Base-by-base conservation (phyloP, 2,113 vertebrate genomes). In the Oriolus oriolus region DNA sequence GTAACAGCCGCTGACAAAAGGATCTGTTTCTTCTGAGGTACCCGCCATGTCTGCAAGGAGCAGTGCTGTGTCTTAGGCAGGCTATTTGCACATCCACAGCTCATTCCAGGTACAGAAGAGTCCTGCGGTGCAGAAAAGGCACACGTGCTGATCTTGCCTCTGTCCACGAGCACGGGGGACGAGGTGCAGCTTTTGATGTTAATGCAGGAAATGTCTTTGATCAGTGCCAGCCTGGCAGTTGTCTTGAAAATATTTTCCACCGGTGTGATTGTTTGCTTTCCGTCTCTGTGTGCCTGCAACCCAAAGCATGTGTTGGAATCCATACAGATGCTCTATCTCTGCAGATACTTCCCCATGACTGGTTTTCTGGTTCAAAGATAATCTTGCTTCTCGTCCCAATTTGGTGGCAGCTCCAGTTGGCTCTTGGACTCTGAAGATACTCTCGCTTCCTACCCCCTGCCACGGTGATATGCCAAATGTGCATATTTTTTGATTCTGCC, bases 171-270 rank as follows among this genome's bases (percentile, higher is more conserved):
- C 2, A 0, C 44, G 47, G 61, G 61, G 33, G 53, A 50, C 21
- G 41, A 93, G 81, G 50, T 73, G 63, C 87, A 76, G 81, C 45
- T 90, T 89, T 93, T 86, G 83, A 57, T 80, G 41, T 45, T 69
- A 7, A 13, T 28, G 66, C 59, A 90, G 66, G 83, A 77, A 57
- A 69, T 19, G 60, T 33, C 81, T 76, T 85, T 65, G 39, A 57
- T 65, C 74, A 24, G 12, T 61, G 74, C 74, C 59, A 82, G 66
- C 89, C 65, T 57, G 82, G 89, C 26, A 4, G 66, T 65, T 61
- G 84, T 42, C 78, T 35, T 71, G 60, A 60, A 89, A 91, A 84
- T 75, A 71, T 71, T 94, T 93, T 91, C 41, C 31, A 12, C 42
- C 27, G n/a, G 37, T 60, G 73, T 6, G 2, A 14, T 31, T 73